Percentiles rank a stretch among this genome's conserved stretches.
phyloP scores from a whole-genome alignment of 2,888 invertebrate genomes.

The Caenorhabditis drosophilae region DNA sequence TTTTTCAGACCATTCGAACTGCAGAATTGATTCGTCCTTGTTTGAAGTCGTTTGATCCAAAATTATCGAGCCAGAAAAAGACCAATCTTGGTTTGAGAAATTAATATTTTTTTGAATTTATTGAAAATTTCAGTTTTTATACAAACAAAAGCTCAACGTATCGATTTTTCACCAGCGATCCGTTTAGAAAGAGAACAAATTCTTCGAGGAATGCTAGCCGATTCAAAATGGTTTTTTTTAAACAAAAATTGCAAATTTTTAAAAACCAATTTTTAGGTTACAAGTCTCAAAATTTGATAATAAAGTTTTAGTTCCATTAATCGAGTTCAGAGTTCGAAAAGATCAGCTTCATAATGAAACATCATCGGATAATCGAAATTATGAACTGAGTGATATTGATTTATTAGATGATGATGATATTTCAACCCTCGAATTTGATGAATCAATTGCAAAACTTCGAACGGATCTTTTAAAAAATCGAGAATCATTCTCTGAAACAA shows the following conservation, averaged over 20 bases:
- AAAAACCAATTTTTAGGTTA: no score
- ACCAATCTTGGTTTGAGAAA: conserved; percentile 50
- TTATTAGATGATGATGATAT: not conserved
- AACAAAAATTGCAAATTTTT: no score
- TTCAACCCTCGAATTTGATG: conserved; percentile 23
- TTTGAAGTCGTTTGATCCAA: conserved; percentile 12
- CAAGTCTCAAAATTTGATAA: conserved; percentile 24
- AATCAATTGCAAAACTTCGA: conserved; percentile 10
- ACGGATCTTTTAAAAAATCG: conserved; percentile 11
- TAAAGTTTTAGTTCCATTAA: conserved; percentile 18
- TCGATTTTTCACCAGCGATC: conserved; percentile 39
- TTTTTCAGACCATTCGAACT: conserved; percentile 26
- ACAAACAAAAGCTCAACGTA: conserved; percentile 47
- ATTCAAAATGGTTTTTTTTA: conserved; percentile 33
- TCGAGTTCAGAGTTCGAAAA: conserved; percentile 32
- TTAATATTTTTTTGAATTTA: conserved; percentile 7
- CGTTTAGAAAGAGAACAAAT: conserved; percentile 33
- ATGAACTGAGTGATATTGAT: not conserved
- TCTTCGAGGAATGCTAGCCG: conserved; percentile 22
- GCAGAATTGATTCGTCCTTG: conserved; percentile 41
- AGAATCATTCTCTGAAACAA: conserved; percentile 11
- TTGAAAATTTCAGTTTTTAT: conserved; percentile 47
- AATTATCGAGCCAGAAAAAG: conserved; percentile 27
- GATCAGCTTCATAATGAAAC: conserved; percentile 12
- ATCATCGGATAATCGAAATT: no score